Percentiles rank a stretch among this genome's conserved stretches.
phyloP scores from a whole-genome alignment of 1,140 invertebrate genomes.

The Cryptotermes secundus region DNA sequence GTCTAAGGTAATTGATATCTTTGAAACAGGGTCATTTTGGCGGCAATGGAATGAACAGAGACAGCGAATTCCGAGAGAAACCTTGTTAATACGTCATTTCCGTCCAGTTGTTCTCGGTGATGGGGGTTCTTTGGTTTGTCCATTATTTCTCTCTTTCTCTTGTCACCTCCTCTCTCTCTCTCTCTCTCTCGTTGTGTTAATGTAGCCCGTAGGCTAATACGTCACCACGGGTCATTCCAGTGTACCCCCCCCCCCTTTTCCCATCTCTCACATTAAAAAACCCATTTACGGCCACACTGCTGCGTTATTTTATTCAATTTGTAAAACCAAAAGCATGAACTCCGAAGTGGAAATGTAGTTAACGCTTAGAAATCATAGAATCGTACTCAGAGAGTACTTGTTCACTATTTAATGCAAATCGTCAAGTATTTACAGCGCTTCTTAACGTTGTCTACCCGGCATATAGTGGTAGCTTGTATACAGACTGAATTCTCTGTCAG shows the following conservation, averaged over 20 bases:
- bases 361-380: background rate
- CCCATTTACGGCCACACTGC: background rate
- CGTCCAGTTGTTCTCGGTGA: constrained; percentile 22
- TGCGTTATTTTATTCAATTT: background rate
- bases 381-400: too few species aligned
- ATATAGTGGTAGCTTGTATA: too few species aligned
- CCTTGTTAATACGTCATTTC: constrained; percentile 34
- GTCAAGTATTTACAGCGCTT: too few species aligned
- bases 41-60: background rate
- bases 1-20: constrained; percentile 19
- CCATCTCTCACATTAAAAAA: background rate
- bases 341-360: background rate
- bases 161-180: background rate
- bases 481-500: too few species aligned
- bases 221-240: constrained; percentile 1
- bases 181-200: background rate
- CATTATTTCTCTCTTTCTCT: background rate
- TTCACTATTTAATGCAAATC: too few species aligned
- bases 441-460: too few species aligned
- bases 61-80: constrained; percentile 8
- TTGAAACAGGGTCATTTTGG: constrained; percentile 9
- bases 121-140: background rate
- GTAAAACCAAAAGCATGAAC: background rate
- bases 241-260: background rate
- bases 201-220: background rate